Evolutionary conservation across 2,113 vertebrate species (phyloP), one percentile per base, ranked within the genome.

Genomic region (Syngnathus scovelli): DNA sequence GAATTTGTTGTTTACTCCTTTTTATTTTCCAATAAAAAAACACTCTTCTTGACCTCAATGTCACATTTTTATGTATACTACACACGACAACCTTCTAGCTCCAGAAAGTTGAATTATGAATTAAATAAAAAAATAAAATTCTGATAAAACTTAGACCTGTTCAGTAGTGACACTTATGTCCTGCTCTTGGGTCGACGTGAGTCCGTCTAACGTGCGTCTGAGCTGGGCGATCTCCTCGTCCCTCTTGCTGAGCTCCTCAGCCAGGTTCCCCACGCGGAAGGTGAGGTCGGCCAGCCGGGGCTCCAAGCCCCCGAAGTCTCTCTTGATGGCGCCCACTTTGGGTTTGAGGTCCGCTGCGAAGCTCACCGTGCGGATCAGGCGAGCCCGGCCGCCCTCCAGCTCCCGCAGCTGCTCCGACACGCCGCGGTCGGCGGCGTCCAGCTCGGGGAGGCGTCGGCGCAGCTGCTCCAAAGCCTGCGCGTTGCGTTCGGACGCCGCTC

Each of bases 321-420:
- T 92, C 73, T 87, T 93, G 23, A 99, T 88, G 49, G 90, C 85
- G 27, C 90, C 86, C 0, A 98, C 89, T 67, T 95, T 98, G 27
- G 96, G 96, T 78, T 95, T 95, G 16, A 99, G 91, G 77, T 98
- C 96, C 16, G 89, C 89, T 66, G 95, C 95, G 72, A 98, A 98
- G 7, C 87, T 91, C 67, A 95, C 85, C 0, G 94, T 93, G 68
- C 92, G 92, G 33, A 95, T 77, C 72, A 98, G 71, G 69, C 94
- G 96, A 2, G 93, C 93, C 71, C 94, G 90, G 68, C 92, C 88
- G 51, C 93, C 87, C 89, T 98, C 95, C 1, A 99, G 89, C 71
- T 86, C 88, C 85, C 89, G 46, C 82, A 99, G 73, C 9, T 87
- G 92, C 1, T 92, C 77, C 0, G 90, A 86, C 33, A 95, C 85